Evolutionary conservation across 1,140 invertebrate genomes (phyloP).

Genomic region (Acromyrmex charruanus): DNA sequence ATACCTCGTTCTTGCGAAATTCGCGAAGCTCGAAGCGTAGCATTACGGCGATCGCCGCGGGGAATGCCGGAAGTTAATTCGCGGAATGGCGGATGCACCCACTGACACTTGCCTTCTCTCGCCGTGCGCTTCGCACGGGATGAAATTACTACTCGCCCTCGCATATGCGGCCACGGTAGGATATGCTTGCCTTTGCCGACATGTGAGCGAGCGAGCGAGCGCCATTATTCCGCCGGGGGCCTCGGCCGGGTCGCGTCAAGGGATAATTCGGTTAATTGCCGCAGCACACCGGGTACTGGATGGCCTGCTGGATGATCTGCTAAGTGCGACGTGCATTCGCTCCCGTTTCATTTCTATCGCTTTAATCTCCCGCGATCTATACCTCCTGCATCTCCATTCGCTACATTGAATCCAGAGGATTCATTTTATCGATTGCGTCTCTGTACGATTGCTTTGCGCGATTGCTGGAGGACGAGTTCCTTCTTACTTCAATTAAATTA

Average conservation of each 20-base stretch:
- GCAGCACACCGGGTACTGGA: conserved; percentile 73
- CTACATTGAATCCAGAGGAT: no score
- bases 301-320: conserved; percentile 72
- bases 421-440: conserved; percentile 11
- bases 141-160: conserved; percentile 70
- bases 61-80: conserved; percentile 79
- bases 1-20: conserved; percentile 57
- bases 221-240: conserved; percentile 52
- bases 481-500: conserved; percentile 4
- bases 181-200: conserved; percentile 51
- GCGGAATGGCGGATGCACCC: conserved; percentile 68
- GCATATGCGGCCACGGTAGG: conserved; percentile 35
- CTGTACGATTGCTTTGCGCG: neutral
- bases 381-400: neutral
- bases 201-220: conserved; percentile 56
- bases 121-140: conserved; percentile 41
- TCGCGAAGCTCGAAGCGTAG: conserved; percentile 40
- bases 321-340: conserved; percentile 63
- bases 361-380: conserved; percentile 37
- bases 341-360: conserved; percentile 44
- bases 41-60: conserved; percentile 53
- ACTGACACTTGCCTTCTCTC: conserved; percentile 48
- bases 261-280: conserved; percentile 83
- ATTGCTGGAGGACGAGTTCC: neutral
- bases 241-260: conserved; percentile 72